A percentile compares a stretch with the other conserved stretches of the same genome.
Conservation (phyloP, 2,888 invertebrate species). For the Eretmocerus hayati region DNA sequence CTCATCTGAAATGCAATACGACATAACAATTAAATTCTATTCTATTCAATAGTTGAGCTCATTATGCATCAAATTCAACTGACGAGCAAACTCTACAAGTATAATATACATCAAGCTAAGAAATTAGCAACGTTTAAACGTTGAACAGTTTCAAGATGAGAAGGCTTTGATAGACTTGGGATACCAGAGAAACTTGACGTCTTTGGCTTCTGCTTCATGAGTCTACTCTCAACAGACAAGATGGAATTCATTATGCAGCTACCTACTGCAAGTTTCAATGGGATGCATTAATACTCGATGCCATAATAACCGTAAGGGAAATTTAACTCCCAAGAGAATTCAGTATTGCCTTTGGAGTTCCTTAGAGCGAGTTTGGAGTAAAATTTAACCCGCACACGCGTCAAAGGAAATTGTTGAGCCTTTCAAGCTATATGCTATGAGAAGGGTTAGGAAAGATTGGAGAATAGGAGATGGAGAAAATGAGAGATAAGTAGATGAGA, state of each 20-base stretch:
- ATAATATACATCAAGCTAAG: too few species aligned
- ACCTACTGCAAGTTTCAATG: slow-evolving; percentile 17
- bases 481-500: not conserved
- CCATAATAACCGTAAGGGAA: slow-evolving; percentile 20
- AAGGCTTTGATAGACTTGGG: too few species aligned
- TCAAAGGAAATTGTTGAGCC: slow-evolving; percentile 19
- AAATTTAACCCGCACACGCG: slow-evolving; percentile 10
- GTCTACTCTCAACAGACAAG: too few species aligned
- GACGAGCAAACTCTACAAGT: too few species aligned
- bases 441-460: not conserved
- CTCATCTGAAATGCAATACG: too few species aligned
- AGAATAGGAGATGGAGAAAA: not conserved
- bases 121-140: too few species aligned
- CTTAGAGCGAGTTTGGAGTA: not conserved
- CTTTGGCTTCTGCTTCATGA: too few species aligned
- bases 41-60: too few species aligned
- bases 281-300: slow-evolving; percentile 23
- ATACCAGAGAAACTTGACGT: too few species aligned
- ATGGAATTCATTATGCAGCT: slow-evolving; percentile 21
- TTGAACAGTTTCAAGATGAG: too few species aligned
- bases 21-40: too few species aligned
- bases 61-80: too few species aligned
- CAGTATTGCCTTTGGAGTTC: slow-evolving; percentile 2
- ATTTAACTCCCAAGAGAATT: slow-evolving; percentile 16
- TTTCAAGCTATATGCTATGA: not conserved